phyloP scores from a whole-genome alignment of 2,888 invertebrate species.

The Hipparchia sbordonii region DNA sequence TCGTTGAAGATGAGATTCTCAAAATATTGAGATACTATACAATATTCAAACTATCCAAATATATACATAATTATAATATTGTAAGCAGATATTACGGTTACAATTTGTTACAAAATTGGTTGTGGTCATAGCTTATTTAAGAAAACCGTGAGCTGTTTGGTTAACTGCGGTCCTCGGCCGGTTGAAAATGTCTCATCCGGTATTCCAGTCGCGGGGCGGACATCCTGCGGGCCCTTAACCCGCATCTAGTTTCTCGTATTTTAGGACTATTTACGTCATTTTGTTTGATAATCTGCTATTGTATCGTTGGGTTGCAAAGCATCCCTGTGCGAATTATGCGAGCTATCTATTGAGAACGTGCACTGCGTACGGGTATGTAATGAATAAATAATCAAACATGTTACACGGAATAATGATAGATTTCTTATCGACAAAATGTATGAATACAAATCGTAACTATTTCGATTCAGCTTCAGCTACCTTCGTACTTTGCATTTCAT shows the following conservation, averaged over 20 bases:
- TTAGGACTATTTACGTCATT: slow-evolving; percentile 79
- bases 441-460: slow-evolving; percentile 27
- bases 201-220: slow-evolving; percentile 75
- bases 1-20: not conserved
- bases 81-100: slow-evolving; percentile 28
- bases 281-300: slow-evolving; percentile 81
- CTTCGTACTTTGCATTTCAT: slow-evolving; percentile 35
- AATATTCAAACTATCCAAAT: not conserved
- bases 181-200: slow-evolving; percentile 62
- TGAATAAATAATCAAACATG: slow-evolving; percentile 61
- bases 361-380: slow-evolving; percentile 71
- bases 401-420: slow-evolving; percentile 41
- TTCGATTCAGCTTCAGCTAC: slow-evolving; percentile 22
- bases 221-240: slow-evolving; percentile 76
- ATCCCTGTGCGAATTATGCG: slow-evolving; percentile 77
- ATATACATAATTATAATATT: slow-evolving; percentile 11
- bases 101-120: slow-evolving; percentile 32
- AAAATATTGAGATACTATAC: not conserved
- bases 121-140: slow-evolving; percentile 38
- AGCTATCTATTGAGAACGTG: slow-evolving; percentile 78
- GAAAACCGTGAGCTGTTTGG: slow-evolving; percentile 35
- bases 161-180: slow-evolving; percentile 34
- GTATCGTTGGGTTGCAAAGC: slow-evolving; percentile 72
- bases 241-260: slow-evolving; percentile 75
- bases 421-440: slow-evolving; percentile 35